Evolutionary conservation across 64 coral and sea anemone species (phyloP).

Genomic region (Montipora foliosa): DNA sequence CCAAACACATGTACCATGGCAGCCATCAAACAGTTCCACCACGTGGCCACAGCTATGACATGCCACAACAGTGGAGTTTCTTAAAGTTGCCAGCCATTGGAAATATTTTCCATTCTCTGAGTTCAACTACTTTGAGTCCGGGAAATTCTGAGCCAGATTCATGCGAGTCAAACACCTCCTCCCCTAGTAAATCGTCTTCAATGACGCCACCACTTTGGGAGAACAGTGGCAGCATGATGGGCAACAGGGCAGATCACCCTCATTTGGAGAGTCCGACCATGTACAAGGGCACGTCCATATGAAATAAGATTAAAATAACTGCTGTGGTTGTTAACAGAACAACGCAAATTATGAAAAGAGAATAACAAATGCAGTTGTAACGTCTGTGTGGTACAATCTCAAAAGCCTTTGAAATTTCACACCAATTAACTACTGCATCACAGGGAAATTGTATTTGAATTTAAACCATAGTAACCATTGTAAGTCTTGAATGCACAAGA

Average conservation of each 20-base stretch:
- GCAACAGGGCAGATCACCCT: slow-evolving; percentile 5
- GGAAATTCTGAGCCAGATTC: slow-evolving; percentile 33
- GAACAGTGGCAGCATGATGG: slow-evolving; percentile 26
- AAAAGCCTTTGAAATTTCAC: no score
- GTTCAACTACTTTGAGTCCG: slow-evolving; percentile 24
- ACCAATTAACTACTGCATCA: no score
- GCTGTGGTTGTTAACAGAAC: no score
- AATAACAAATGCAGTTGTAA: no score
- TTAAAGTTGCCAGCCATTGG: slow-evolving; percentile 66
- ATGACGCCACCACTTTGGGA: slow-evolving; percentile 51
- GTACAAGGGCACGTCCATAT: slow-evolving; percentile 27
- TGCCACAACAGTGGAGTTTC: slow-evolving; percentile 69
- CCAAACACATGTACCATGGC: slow-evolving; percentile 26
- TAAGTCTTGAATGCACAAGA: no score
- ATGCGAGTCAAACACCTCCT: neutral
- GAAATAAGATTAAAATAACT: neutral
- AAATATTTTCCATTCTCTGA: slow-evolving; percentile 49
- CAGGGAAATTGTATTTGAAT: no score
- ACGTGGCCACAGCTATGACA: slow-evolving; percentile 21
- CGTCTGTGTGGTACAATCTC: no score
- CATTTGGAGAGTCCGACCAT: slow-evolving; percentile 21
- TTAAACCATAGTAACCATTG: no score
- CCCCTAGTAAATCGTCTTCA: slow-evolving; percentile 9
- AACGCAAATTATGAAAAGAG: no score
- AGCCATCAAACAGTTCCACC: slow-evolving; percentile 22